These are phyloP conservation scores for Crocuta crocuta DNA, from an alignment of 2,113 vertebrate genomes.

Conservation along the genomic window DNA sequence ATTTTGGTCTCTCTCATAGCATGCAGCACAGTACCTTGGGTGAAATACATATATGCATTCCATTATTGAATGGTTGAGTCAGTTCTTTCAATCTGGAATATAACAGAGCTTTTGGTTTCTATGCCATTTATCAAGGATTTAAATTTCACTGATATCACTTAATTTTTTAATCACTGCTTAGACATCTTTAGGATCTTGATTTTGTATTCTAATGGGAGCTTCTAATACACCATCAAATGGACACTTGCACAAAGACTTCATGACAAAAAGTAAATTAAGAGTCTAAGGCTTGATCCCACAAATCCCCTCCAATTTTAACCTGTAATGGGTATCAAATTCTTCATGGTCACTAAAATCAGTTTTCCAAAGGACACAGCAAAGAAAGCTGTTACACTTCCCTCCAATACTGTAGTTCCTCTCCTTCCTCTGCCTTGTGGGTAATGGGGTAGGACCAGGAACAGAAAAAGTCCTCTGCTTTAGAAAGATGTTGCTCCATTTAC, in stretches of 20 bases:
- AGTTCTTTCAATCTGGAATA: neutral
- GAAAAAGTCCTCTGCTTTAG: neutral
- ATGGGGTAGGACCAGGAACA: neutral
- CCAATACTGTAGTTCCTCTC: neutral
- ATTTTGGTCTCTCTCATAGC: neutral
- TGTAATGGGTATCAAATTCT: neutral
- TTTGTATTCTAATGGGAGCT: neutral
- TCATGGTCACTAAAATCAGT: neutral
- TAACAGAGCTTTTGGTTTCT: neutral
- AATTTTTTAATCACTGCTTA: neutral
- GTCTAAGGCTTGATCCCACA: neutral
- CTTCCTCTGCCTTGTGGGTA: neutral
- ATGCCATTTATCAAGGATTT: neutral
- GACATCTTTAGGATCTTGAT: neutral
- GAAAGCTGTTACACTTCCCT: neutral
- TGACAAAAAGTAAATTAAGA: neutral
- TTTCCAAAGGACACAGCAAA: neutral
- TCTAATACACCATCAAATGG: neutral
- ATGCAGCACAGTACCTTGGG: neutral
- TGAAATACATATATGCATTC: neutral
- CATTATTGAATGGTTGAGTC: neutral
- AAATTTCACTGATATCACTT: neutral
- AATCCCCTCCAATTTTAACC: neutral
- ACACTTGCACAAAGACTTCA: neutral
- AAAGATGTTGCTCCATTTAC: neutral